These are phyloP conservation scores for Lottia gigantea DNA, from an alignment of 2,888 invertebrate species.

Conservation along the genomic window DNA sequence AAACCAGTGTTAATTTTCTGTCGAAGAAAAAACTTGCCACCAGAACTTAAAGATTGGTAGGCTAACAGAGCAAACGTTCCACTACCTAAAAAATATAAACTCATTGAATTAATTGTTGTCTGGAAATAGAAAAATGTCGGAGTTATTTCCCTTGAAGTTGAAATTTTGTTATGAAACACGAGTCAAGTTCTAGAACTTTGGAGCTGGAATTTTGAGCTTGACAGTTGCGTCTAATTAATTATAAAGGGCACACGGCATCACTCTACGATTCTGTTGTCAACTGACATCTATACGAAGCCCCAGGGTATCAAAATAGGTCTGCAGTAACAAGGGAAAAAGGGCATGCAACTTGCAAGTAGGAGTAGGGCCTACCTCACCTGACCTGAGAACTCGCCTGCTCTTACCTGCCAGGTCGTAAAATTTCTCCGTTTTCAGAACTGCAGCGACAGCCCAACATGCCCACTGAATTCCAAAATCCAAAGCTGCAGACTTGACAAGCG, in stretches of 20 bases:
- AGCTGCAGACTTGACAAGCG: constrained; percentile 41
- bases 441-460: constrained; percentile 61
- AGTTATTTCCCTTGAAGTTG: too few species aligned
- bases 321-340: neutral
- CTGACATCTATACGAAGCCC: neutral
- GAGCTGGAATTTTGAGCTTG: too few species aligned
- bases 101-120: too few species aligned
- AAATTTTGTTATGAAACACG: too few species aligned
- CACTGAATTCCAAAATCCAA: constrained; percentile 68
- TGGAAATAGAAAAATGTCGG: too few species aligned
- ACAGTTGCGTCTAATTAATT: too few species aligned
- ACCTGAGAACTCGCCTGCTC: neutral
- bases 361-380: too few species aligned
- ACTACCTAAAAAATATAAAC: constrained; percentile 52
- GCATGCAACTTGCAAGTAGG: too few species aligned
- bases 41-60: constrained; percentile 58
- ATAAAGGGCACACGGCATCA: too few species aligned
- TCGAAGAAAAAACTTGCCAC: constrained; percentile 47
- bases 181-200: too few species aligned
- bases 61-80: constrained; percentile 61
- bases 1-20: constrained; percentile 64
- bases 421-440: constrained; percentile 65
- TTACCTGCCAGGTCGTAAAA: constrained; percentile 69
- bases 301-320: neutral
- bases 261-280: too few species aligned